These are phyloP conservation scores for Clunio marinus DNA, from an alignment of 2,888 invertebrate genomes.

Conservation along the genomic window DNA sequence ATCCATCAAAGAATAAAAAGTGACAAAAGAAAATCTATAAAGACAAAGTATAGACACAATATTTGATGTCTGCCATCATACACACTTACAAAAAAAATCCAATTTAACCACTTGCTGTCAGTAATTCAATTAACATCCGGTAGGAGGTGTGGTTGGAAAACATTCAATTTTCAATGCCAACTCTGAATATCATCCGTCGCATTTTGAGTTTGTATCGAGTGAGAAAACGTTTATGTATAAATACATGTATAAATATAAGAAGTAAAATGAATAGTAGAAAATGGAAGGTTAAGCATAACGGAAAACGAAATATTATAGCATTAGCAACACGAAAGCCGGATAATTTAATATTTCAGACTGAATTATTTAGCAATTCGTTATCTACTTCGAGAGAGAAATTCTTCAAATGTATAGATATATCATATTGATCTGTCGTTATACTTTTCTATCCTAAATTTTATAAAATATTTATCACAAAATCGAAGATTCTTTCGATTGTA, in stretches of 20 bases:
- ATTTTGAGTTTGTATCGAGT: not conserved
- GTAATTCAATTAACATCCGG: constrained; percentile 33
- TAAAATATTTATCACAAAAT: too few relatives aligned
- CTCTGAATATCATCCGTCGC: constrained; percentile 38
- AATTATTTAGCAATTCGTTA: not conserved
- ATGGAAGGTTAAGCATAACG: constrained; percentile 6
- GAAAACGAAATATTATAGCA: constrained; percentile 14
- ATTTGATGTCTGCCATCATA: too few relatives aligned
- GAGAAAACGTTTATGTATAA: not conserved
- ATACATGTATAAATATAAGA: not conserved
- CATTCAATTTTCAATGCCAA: constrained; percentile 35
- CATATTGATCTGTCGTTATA: too few relatives aligned
- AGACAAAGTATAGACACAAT: too few relatives aligned
- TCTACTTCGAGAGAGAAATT: too few relatives aligned
- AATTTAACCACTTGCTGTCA: constrained; percentile 35
- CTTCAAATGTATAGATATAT: too few relatives aligned
- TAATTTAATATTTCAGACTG: too few relatives aligned
- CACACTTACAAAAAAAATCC: not conserved
- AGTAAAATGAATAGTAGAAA: not conserved
- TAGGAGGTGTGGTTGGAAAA: constrained; percentile 33
- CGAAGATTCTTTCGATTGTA: too few relatives aligned
- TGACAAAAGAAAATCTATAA: too few relatives aligned
- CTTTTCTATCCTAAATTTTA: too few relatives aligned
- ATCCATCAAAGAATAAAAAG: too few relatives aligned
- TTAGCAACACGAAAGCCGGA: not conserved